These are phyloP conservation scores for Sciaenops ocellatus DNA, from an alignment of 2,797 vertebrate species.

Conservation along the genomic window DNA sequence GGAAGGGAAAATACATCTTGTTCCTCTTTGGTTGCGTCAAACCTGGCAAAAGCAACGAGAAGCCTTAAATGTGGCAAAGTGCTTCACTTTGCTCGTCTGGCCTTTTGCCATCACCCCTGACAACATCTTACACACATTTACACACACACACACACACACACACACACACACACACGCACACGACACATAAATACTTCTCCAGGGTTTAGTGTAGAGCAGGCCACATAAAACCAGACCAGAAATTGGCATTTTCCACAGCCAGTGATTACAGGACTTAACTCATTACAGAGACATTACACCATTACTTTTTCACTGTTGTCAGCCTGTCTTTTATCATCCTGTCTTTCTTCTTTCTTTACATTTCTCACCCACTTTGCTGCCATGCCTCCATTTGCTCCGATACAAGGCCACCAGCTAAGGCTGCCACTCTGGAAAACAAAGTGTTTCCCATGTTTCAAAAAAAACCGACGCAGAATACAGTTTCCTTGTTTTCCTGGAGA, in stretches of 20 bases:
- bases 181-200: slow-evolving; percentile 65
- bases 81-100: slow-evolving; percentile 56
- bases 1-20: slow-evolving; percentile 23
- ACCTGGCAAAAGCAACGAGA: slow-evolving; percentile 40
- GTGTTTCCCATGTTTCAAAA: slow-evolving; percentile 51
- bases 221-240: slow-evolving; percentile 74
- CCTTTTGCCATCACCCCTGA: slow-evolving; percentile 67
- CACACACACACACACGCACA: slow-evolving; percentile 3
- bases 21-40: slow-evolving; percentile 49
- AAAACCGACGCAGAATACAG: slow-evolving; percentile 37
- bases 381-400: slow-evolving; percentile 13
- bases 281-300: slow-evolving; percentile 61
- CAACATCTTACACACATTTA: slow-evolving; percentile 53
- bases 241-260: slow-evolving; percentile 62
- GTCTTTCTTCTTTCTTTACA: slow-evolving; percentile 13
- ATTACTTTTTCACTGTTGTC: slow-evolving; percentile 47
- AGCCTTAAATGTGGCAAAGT: slow-evolving; percentile 62
- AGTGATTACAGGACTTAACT: slow-evolving; percentile 74
- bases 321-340: slow-evolving; percentile 13
- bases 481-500: slow-evolving; percentile 51
- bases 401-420: slow-evolving; percentile 27
- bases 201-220: slow-evolving; percentile 51
- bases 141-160: slow-evolving; percentile 17
- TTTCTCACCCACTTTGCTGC: slow-evolving; percentile 20
- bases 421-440: background rate